A percentile compares a stretch with the other conserved stretches of the same genome.
Evolutionary conservation across 2,888 invertebrate species (phyloP).

Genomic region (Ephialtes manifestator): DNA sequence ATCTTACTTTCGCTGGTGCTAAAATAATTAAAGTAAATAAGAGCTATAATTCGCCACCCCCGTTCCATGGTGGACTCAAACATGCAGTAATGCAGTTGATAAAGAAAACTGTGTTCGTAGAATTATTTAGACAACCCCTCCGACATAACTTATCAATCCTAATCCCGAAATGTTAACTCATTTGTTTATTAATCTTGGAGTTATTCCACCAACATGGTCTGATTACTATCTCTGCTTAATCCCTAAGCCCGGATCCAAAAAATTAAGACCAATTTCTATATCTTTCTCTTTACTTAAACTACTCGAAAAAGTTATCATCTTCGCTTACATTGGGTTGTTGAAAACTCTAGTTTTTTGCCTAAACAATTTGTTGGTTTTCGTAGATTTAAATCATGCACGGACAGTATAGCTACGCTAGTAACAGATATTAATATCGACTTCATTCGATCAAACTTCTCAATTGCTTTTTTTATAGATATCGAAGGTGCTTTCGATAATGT

Average conservation of each 20-base stretch:
- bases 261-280: constrained; percentile 4
- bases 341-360: not conserved
- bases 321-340: not conserved
- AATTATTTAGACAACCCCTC: not conserved
- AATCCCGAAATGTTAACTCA: not conserved
- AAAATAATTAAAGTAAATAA: too few species aligned
- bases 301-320: constrained; percentile 25
- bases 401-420: constrained; percentile 3
- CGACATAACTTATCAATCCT: not conserved
- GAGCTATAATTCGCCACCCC: too few species aligned
- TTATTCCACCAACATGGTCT: not conserved
- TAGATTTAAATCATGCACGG: constrained; percentile 12
- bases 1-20: too few species aligned
- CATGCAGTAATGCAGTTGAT: too few species aligned
- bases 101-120: too few species aligned
- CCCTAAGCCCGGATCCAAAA: not conserved
- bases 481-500: constrained; percentile 29
- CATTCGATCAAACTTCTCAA: not conserved
- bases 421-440: constrained; percentile 12
- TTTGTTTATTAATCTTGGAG: not conserved
- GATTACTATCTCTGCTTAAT: not conserved
- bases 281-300: constrained; percentile 8
- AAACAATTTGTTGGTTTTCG: constrained; percentile 22
- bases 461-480: not conserved
- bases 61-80: too few species aligned